Conservation (phyloP, 2,888 invertebrate species). For the Erebia palarica region DNA sequence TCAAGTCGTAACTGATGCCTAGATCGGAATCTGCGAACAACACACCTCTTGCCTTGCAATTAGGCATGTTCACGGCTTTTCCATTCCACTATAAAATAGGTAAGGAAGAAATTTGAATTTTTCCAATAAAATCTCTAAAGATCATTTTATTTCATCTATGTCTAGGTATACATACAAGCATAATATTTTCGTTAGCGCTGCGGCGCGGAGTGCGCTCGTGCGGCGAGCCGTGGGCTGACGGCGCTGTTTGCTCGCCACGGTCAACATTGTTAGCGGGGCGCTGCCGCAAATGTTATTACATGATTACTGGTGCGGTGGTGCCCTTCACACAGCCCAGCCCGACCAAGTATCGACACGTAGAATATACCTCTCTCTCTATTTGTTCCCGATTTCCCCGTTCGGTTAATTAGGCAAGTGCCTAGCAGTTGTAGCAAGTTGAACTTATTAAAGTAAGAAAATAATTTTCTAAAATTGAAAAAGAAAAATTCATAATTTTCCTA, state of each 20-base stretch:
- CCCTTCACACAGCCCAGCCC: conserved; percentile 45
- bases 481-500: no score
- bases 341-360: conserved; percentile 44
- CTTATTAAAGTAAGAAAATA: no score
- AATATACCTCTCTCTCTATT: background rate
- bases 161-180: background rate
- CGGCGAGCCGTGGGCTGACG: conserved; percentile 67
- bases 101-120: no score
- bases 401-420: background rate
- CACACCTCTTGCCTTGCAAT: no score
- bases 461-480: no score
- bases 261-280: conserved; percentile 77
- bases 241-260: conserved; percentile 71
- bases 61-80: no score
- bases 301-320: conserved; percentile 53
- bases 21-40: no score
- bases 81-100: no score
- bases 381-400: background rate
- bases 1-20: no score
- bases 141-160: no score
- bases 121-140: no score
- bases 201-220: conserved; percentile 41
- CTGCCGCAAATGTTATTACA: conserved; percentile 72
- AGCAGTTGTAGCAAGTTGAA: background rate
- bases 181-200: conserved; percentile 6